Percentiles rank a stretch among this genome's conserved stretches.
phyloP scores from a whole-genome alignment of 2,113 vertebrate species.

The Antidorcas marsupialis region DNA sequence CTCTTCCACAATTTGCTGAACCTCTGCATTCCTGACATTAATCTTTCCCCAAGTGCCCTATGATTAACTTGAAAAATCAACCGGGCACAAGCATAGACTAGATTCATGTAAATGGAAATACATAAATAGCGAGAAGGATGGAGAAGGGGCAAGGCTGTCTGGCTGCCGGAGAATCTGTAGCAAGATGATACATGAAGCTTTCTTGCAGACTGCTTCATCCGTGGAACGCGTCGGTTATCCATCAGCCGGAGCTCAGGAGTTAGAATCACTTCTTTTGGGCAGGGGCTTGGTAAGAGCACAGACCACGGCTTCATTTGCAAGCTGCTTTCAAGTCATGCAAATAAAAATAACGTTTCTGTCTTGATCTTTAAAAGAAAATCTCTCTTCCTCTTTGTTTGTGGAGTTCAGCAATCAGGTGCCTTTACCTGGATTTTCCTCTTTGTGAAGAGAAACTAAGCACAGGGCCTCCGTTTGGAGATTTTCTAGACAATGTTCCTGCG shows the following conservation, averaged over 20 bases:
- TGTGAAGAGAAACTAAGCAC: conserved; percentile 44
- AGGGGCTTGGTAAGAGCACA: background rate
- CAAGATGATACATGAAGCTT: background rate
- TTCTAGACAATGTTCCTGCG: background rate
- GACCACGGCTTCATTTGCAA: conserved; percentile 41
- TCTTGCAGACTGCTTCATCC: conserved; percentile 23
- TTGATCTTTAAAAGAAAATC: conserved; percentile 16
- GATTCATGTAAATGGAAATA: conserved; percentile 69
- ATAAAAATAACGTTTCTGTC: conserved; percentile 28
- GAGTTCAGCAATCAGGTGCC: conserved; percentile 23
- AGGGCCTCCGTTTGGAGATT: conserved; percentile 25
- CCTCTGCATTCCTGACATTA: conserved; percentile 73
- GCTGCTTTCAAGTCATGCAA: conserved; percentile 51
- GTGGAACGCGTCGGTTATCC: conserved; percentile 8
- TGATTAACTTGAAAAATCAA: conserved; percentile 80
- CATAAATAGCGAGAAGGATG: conserved; percentile 47
- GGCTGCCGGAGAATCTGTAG: conserved; percentile 40
- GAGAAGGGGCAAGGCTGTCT: background rate
- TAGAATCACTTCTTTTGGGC: conserved; percentile 20
- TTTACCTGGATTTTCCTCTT: conserved; percentile 36
- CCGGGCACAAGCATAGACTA: conserved; percentile 66
- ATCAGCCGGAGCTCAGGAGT: background rate
- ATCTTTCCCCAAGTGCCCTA: conserved; percentile 78
- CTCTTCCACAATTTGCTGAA: conserved; percentile 74
- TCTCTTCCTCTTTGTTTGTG: background rate